Evolutionary conservation across 2,113 vertebrate genomes (phyloP).

Genomic region (Podocnemis expansa): DNA sequence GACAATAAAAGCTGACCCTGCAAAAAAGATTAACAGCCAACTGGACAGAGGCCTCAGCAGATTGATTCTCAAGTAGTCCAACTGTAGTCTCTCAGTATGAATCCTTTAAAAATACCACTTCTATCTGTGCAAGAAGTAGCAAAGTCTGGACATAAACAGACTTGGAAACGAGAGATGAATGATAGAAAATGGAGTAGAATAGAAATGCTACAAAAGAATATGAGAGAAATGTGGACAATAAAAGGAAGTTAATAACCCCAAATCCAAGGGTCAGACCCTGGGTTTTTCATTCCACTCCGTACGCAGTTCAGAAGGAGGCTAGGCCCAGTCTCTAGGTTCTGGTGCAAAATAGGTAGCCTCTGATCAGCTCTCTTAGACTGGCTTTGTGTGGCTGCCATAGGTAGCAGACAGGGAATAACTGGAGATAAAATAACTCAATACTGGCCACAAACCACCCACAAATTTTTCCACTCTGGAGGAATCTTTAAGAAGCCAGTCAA

Average conservation of each 20-base stretch:
- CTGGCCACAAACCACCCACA: not conserved
- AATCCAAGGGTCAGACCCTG: not conserved
- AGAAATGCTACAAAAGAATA: not conserved
- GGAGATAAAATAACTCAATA: accelerated
- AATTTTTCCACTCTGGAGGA: not conserved
- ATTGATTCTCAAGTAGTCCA: not conserved
- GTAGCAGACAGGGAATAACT: not conserved
- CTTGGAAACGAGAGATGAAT: not conserved
- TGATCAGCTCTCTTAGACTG: not conserved
- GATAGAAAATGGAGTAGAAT: not conserved
- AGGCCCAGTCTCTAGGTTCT: not conserved
- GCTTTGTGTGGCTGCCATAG: not conserved
- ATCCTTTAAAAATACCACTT: not conserved
- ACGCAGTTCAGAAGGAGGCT: not conserved
- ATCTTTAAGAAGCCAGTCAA: not conserved
- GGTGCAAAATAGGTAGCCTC: not conserved
- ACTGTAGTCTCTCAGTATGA: not conserved
- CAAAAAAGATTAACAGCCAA: not conserved
- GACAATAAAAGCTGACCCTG: not conserved
- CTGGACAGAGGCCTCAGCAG: not conserved
- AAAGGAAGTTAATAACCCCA: not conserved
- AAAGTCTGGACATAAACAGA: not conserved
- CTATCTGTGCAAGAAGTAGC: not conserved
- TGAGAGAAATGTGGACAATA: not conserved
- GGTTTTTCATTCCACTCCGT: not conserved